Conservation (phyloP, 2,888 invertebrate genomes). For the Hyppa rectilinea region DNA sequence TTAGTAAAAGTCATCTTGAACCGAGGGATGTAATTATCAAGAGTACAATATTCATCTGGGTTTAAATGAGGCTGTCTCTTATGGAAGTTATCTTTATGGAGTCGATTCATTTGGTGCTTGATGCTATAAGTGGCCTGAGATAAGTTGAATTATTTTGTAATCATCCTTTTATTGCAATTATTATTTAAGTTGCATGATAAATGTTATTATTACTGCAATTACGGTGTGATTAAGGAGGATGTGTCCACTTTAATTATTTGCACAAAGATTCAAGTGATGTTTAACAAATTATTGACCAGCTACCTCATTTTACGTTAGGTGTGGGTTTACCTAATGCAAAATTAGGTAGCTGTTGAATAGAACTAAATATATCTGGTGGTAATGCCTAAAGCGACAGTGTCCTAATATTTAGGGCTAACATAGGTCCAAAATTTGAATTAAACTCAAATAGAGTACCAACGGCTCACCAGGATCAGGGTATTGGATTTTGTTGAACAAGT, state of each 20-base stretch:
- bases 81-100: conserved; percentile 33
- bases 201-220: conserved; percentile 42
- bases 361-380: not conserved
- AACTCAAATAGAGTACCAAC: not conserved
- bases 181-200: conserved; percentile 26
- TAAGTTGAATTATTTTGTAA: conserved; percentile 38
- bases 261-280: conserved; percentile 28
- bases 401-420: not conserved
- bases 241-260: conserved; percentile 44
- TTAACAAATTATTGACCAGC: conserved; percentile 25
- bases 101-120: conserved; percentile 22
- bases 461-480: not conserved
- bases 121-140: conserved; percentile 38
- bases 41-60: conserved; percentile 52
- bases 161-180: conserved; percentile 39
- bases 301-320: conserved; percentile 32
- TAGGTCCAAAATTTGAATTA: not conserved
- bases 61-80: conserved; percentile 27
- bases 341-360: conserved; percentile 2
- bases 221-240: conserved; percentile 33
- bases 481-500: not conserved
- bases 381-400: not conserved
- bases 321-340: not conserved
- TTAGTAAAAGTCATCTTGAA: conserved; percentile 60
- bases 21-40: conserved; percentile 53